phyloP scores from a whole-genome alignment of 2,888 invertebrate species.

The Mythimna impura region DNA sequence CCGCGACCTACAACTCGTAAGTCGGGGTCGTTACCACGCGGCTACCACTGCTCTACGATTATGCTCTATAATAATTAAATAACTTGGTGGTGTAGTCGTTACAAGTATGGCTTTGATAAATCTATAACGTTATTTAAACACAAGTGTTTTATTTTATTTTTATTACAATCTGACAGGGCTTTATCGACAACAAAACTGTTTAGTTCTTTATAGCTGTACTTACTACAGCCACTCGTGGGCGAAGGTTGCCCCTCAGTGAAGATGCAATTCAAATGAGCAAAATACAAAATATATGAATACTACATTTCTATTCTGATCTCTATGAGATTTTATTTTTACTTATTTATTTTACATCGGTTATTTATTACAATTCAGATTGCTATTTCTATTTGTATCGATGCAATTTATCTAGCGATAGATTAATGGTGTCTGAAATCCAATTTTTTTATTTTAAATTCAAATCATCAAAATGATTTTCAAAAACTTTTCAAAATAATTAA shows the following conservation, averaged over 20 bases:
- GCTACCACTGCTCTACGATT: no score
- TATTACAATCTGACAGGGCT: neutral
- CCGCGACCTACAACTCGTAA: no score
- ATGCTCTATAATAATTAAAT: no score
- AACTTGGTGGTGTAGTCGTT: no score
- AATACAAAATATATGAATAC: neutral
- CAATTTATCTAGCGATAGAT: neutral
- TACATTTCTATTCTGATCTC: conserved; percentile 1
- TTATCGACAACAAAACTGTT: conserved; percentile 4
- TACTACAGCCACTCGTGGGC: neutral
- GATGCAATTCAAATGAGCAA: conserved; percentile 18
- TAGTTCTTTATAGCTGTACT: conserved; percentile 1
- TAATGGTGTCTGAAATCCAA: no score
- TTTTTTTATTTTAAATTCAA: no score
- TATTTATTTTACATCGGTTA: neutral
- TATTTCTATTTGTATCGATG: conserved; percentile 14
- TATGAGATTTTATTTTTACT: no score
- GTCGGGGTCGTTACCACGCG: no score
- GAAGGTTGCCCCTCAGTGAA: neutral
- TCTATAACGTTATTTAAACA: neutral
- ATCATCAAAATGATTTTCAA: no score
- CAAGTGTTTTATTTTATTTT: neutral
- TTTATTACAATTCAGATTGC: neutral
- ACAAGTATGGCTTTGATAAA: no score
- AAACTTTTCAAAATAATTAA: no score